Base-by-base conservation (phyloP, 2,797 vertebrate genomes). In the Sebastes oblongus region DNA sequence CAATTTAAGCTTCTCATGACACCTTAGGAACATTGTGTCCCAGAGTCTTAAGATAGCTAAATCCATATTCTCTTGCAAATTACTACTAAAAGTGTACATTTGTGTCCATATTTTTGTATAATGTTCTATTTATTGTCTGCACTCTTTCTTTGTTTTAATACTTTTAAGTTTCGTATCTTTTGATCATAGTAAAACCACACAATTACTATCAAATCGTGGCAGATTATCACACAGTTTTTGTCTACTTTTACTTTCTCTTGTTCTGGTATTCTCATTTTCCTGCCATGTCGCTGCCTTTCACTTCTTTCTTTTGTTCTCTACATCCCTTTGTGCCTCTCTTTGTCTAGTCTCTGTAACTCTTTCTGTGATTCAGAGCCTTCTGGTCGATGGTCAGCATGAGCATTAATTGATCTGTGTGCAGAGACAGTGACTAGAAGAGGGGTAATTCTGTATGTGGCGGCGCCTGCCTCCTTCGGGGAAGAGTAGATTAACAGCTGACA, bases 401-500 rank as follows among this genome's bases (percentile, higher is more conserved):
- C 86, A 78, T 91, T 93, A 93, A 94, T 91, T 93, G 90, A 94
- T 93, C 90, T 83, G 80, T 79, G 86, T 67, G 67, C 70, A 82
- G 77, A 81, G 78, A 78, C 73, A 69, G 83, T 52, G 68, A 79
- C 80, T 55, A 18, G 30, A 72, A 83, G 86, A 92, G 84, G 66
- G 61, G 75, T 90, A 86, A 93, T 91, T 91, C 89, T 92, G 67
- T 71, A 79, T 84, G 80, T 77, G 70, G 78, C 86, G 83, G 89
- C 36, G 30, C 80, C 77, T 52, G 78, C 72, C 73, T 78, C 87
- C 78, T 82, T 72, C 42, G 80, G 84, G 88, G 83, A 72, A 76
- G 81, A 95, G 92, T 87, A 95, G 92, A 94, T 84, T 78, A 94
- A 92, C 90, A 84, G 84, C 82, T 92, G 92, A 93, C 91, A 93